Evolutionary conservation across 2,888 invertebrate species (phyloP).

Genomic region (Stramonita haemastoma): DNA sequence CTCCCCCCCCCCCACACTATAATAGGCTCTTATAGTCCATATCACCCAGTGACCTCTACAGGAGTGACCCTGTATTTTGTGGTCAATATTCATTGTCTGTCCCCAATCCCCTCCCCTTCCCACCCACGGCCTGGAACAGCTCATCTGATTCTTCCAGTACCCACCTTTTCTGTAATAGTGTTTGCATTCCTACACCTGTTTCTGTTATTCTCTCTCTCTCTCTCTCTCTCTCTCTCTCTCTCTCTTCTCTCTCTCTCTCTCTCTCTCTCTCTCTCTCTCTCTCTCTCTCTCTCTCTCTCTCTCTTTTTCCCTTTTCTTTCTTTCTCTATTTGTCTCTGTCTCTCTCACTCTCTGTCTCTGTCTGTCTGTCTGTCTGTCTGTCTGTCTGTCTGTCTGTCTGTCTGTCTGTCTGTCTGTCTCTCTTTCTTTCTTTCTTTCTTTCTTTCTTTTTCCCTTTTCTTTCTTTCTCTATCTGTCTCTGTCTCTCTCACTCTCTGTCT

Average conservation of each 20-base stretch:
- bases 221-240: not conserved
- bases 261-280: not conserved
- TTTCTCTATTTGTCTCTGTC: not conserved
- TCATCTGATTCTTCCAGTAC: no score
- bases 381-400: not conserved
- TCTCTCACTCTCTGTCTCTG: not conserved
- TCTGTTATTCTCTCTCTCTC: not conserved
- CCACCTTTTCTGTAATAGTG: no score
- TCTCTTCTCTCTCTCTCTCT: not conserved
- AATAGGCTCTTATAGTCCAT: not conserved
- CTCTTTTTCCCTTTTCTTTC: not conserved
- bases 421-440: no score
- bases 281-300: not conserved
- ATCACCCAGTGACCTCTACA: not conserved
- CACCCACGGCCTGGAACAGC: no score
- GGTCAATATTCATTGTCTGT: no score
- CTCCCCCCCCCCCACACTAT: not conserved
- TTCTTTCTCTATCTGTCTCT: not conserved
- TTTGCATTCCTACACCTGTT: no score
- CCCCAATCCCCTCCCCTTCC: no score
- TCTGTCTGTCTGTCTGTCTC: slow-evolving; percentile 11
- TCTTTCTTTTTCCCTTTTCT: not conserved
- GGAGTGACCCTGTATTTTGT: no score
- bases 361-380: not conserved
- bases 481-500: not conserved